These are phyloP conservation scores for Megaceryle alcyon DNA, from an alignment of 2,797 vertebrate genomes.

Conservation along the genomic window DNA sequence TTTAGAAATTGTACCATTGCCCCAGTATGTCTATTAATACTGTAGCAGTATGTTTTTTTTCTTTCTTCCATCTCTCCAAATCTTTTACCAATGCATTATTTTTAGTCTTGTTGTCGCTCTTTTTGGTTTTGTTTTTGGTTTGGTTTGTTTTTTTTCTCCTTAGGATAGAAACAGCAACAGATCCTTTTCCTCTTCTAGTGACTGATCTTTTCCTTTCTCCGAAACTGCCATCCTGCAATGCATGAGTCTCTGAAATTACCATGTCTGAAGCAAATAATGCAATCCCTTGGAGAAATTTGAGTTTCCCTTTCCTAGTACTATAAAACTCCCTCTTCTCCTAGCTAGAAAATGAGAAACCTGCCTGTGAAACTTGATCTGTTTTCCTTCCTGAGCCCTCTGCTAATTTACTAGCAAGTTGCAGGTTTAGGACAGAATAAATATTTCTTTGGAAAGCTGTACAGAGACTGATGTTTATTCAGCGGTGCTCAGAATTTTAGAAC, in stretches of 20 bases:
- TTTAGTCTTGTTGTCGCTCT: background rate
- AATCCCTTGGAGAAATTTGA: background rate
- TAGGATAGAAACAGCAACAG: background rate
- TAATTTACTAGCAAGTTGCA: conserved; percentile 23
- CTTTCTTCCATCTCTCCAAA: background rate
- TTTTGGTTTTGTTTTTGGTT: background rate
- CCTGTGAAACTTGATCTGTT: background rate
- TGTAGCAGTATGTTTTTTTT: background rate
- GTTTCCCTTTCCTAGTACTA: background rate
- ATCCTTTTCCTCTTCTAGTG: background rate
- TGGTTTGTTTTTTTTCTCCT: too few species aligned
- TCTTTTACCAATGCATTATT: background rate
- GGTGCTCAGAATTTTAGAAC: background rate
- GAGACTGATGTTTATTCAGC: background rate
- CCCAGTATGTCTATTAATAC: background rate
- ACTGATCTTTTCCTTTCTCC: background rate
- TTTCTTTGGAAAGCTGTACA: conserved; percentile 6
- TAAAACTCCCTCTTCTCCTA: background rate
- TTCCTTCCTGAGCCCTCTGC: background rate
- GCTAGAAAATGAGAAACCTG: background rate
- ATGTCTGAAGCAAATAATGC: conserved; percentile 27
- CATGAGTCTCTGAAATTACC: background rate
- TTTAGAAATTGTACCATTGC: background rate
- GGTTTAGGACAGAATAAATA: background rate
- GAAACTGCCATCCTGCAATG: background rate